Evolutionary conservation across 2,113 vertebrate species (phyloP).

Genomic region (Apeltes quadracus): DNA sequence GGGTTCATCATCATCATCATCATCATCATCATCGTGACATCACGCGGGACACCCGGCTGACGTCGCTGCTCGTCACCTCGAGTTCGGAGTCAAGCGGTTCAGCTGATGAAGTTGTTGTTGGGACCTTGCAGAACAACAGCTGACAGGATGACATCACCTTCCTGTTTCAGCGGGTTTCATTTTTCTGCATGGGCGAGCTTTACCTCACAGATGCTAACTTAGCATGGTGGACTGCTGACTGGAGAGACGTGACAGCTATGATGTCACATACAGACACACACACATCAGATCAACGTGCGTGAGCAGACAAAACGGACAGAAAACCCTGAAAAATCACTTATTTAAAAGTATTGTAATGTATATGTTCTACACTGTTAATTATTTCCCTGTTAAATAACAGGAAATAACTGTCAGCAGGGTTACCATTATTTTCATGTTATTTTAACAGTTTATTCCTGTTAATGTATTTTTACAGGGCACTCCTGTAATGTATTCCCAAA

Average conservation of each 20-base stretch:
- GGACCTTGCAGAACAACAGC: neutral
- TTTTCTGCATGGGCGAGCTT: conserved; percentile 22
- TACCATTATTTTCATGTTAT: too few relatives aligned
- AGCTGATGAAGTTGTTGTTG: conserved; percentile 4
- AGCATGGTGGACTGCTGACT: conserved; percentile 63
- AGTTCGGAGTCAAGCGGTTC: conserved; percentile 13
- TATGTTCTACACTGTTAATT: too few relatives aligned
- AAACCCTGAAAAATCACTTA: neutral
- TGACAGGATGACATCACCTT: conserved; percentile 51
- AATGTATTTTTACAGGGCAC: too few relatives aligned
- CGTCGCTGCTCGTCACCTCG: conserved; percentile 16
- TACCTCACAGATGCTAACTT: conserved; percentile 59
- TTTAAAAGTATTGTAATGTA: neutral
- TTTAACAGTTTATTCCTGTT: too few relatives aligned
- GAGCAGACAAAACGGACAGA: neutral
- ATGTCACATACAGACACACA: too few relatives aligned
- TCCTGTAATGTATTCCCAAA: too few relatives aligned
- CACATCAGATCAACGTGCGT: too few relatives aligned
- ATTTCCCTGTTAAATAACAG: too few relatives aligned
- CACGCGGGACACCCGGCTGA: conserved; percentile 34
- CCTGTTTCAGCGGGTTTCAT: conserved; percentile 4
- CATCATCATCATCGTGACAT: conserved; percentile 31
- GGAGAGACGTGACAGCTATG: conserved; percentile 24
- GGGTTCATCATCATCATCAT: neutral
- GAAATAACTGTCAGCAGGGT: too few relatives aligned